These are phyloP conservation scores for Apeira syringaria DNA, from an alignment of 2,888 invertebrate species.

Conservation along the genomic window DNA sequence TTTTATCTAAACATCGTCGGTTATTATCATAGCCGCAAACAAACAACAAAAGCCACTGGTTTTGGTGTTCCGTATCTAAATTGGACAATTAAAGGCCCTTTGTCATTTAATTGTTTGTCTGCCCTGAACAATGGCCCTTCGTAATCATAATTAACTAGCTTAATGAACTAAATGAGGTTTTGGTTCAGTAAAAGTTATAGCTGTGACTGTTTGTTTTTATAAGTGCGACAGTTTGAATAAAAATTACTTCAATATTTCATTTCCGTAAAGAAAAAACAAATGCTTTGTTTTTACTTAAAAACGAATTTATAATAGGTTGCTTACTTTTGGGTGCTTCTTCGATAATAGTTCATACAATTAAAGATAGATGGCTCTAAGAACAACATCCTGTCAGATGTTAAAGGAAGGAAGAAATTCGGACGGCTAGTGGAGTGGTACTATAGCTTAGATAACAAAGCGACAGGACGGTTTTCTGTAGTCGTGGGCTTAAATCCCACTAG, in stretches of 20 bases:
- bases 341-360: too few relatives aligned
- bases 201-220: constrained; percentile 3
- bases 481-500: too few relatives aligned
- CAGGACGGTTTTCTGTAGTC: too few relatives aligned
- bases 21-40: constrained; percentile 31
- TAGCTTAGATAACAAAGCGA: too few relatives aligned
- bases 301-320: too few relatives aligned
- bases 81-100: constrained; percentile 57
- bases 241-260: not conserved
- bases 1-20: constrained; percentile 22
- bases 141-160: constrained; percentile 52
- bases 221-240: not conserved
- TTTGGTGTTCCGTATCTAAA: constrained; percentile 50
- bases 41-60: constrained; percentile 34
- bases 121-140: constrained; percentile 43
- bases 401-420: too few relatives aligned
- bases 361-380: too few relatives aligned
- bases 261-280: not conserved
- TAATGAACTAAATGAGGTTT: constrained; percentile 44
- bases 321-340: too few relatives aligned
- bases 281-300: too few relatives aligned
- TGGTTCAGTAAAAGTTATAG: constrained; percentile 25
- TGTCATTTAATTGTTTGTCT: constrained; percentile 60
- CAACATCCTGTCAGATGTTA: too few relatives aligned
- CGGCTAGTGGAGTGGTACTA: too few relatives aligned